A percentile compares a stretch with the other conserved stretches of the same genome.
Conservation (phyloP, 2,113 vertebrate species). For the Clarias gariepinus region DNA sequence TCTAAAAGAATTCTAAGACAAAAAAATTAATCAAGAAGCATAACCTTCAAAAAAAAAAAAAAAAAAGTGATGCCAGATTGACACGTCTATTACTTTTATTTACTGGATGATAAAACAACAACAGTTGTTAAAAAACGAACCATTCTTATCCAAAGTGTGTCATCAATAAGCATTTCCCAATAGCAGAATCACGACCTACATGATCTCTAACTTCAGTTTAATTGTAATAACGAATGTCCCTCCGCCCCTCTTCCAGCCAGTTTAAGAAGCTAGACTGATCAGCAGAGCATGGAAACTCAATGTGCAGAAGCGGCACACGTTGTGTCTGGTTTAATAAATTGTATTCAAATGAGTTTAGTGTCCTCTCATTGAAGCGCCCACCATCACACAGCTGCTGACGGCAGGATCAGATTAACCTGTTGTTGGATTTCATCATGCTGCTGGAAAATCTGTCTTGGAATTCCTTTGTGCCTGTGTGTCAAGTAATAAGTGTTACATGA, state of each 20-base stretch:
- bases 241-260: not conserved
- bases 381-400: not conserved
- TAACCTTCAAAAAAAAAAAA: not conserved
- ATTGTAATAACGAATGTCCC: not conserved
- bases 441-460: not conserved
- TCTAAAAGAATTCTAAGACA: too few relatives aligned
- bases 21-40: too few relatives aligned
- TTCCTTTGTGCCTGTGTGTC: not conserved
- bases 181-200: not conserved
- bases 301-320: not conserved
- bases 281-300: not conserved
- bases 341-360: not conserved
- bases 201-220: not conserved
- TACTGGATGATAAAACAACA: not conserved
- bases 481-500: not conserved
- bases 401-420: not conserved
- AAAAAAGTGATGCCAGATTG: not conserved
- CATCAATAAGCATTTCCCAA: not conserved
- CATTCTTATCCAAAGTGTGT: not conserved
- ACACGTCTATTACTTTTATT: not conserved
- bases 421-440: not conserved
- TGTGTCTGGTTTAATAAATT: not conserved
- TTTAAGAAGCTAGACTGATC: not conserved
- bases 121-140: not conserved
- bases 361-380: not conserved